Percentiles rank a stretch among this genome's conserved stretches.
These are phyloP conservation scores for Autographa pulchrina DNA, from an alignment of 2,888 invertebrate genomes.

Conservation along the genomic window DNA sequence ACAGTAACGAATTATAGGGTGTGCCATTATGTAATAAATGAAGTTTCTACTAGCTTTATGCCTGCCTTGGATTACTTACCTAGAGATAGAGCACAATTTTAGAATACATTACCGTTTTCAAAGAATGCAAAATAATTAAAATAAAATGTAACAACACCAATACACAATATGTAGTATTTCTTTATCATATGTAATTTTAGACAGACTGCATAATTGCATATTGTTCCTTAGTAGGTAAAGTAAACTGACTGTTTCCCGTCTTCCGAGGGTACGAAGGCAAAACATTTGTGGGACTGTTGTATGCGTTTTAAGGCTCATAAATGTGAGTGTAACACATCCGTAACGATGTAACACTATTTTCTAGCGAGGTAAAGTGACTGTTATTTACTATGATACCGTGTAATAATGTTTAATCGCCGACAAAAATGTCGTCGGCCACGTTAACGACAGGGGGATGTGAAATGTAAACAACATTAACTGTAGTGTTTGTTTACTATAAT, in stretches of 20 bases:
- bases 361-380: slow-evolving; percentile 56
- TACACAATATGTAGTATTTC: too few relatives aligned
- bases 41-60: too few relatives aligned
- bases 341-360: slow-evolving; percentile 66
- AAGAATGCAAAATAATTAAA: too few relatives aligned
- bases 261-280: slow-evolving; percentile 15
- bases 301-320: slow-evolving; percentile 73
- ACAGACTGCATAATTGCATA: neutral
- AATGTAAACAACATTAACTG: slow-evolving; percentile 15
- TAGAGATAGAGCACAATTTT: too few relatives aligned
- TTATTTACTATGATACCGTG: slow-evolving; percentile 48
- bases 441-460: slow-evolving; percentile 32
- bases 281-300: slow-evolving; percentile 58
- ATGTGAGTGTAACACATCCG: slow-evolving; percentile 65
- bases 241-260: neutral
- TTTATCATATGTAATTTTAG: neutral
- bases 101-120: too few relatives aligned
- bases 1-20: neutral
- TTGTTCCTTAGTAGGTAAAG: neutral
- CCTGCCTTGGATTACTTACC: too few relatives aligned
- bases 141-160: too few relatives aligned
- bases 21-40: too few relatives aligned
- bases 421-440: slow-evolving; percentile 40
- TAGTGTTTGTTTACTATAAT: slow-evolving; percentile 12
- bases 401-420: slow-evolving; percentile 49